These are phyloP conservation scores for Eurois occulta DNA, from an alignment of 2,888 invertebrate genomes.

Conservation along the genomic window DNA sequence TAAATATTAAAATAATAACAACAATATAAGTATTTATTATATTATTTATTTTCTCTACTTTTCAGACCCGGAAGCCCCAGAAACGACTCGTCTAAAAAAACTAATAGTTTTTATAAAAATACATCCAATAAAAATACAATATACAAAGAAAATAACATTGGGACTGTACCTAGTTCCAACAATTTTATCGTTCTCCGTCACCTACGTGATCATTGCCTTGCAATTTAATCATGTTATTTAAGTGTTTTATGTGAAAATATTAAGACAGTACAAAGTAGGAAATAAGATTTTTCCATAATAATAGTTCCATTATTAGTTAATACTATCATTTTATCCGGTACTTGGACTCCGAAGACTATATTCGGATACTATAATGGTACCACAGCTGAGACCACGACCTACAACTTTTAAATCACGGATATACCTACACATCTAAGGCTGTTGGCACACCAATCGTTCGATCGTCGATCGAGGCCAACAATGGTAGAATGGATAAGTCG, in stretches of 20 bases:
- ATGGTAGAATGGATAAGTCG: too few species aligned
- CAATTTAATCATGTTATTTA: conserved; percentile 52
- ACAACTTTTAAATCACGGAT: neutral
- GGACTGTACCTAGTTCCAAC: conserved; percentile 34
- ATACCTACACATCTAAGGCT: too few species aligned
- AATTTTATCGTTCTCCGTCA: conserved; percentile 15
- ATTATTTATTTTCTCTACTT: neutral
- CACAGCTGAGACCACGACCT: neutral
- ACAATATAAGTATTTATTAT: too few species aligned
- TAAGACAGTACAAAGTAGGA: neutral
- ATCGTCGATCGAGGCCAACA: too few species aligned
- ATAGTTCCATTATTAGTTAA: neutral
- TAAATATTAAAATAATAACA: too few species aligned
- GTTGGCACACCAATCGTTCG: too few species aligned
- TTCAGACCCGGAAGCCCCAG: conserved; percentile 32
- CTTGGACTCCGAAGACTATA: neutral
- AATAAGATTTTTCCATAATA: neutral
- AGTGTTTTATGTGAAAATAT: neutral
- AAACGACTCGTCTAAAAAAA: conserved; percentile 16
- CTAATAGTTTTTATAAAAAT: conserved; percentile 22
- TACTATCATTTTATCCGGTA: neutral
- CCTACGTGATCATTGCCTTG: conserved; percentile 38
- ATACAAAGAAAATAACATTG: conserved; percentile 14
- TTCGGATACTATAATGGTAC: neutral
- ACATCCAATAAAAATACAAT: conserved; percentile 39